A percentile compares a stretch with the other conserved stretches of the same genome.
Conservation (phyloP, 2,113 vertebrate genomes). For the Archilochus colubris region DNA sequence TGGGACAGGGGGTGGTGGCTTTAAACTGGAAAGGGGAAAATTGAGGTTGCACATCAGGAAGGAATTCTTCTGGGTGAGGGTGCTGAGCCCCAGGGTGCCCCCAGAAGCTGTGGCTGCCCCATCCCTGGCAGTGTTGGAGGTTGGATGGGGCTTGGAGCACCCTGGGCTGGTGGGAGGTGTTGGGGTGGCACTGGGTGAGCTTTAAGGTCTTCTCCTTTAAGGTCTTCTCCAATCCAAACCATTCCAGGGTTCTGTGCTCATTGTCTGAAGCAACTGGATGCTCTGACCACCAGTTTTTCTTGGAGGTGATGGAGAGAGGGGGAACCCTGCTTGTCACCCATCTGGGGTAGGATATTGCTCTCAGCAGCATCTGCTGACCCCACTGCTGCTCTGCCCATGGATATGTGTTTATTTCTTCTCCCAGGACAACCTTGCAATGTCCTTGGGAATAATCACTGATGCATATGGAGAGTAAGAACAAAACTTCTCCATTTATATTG, state of each 20-base stretch:
- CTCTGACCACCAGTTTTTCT: not conserved
- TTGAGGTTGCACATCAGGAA: too few species aligned
- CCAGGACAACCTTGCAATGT: not conserved
- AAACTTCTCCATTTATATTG: not conserved
- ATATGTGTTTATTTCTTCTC: not conserved
- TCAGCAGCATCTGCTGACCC: not conserved
- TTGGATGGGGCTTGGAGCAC: too few species aligned
- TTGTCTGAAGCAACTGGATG: not conserved
- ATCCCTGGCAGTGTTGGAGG: too few species aligned
- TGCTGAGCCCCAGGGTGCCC: too few species aligned
- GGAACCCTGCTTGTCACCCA: not conserved
- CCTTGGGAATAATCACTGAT: conserved; percentile 20
- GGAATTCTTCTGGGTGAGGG: too few species aligned
- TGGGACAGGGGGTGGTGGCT: too few species aligned
- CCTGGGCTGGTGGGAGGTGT: too few species aligned
- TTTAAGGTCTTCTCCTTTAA: too few species aligned
- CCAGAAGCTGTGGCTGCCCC: too few species aligned
- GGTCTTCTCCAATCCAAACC: too few species aligned
- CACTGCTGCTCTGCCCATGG: not conserved
- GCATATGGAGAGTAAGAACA: not conserved
- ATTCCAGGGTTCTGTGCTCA: not conserved
- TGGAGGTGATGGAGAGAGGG: not conserved
- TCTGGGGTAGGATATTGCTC: not conserved
- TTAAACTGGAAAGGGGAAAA: too few species aligned
- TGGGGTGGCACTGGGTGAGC: too few species aligned